phyloP scores from a whole-genome alignment of 2,888 invertebrate genomes.

The Baronia brevicornis region DNA sequence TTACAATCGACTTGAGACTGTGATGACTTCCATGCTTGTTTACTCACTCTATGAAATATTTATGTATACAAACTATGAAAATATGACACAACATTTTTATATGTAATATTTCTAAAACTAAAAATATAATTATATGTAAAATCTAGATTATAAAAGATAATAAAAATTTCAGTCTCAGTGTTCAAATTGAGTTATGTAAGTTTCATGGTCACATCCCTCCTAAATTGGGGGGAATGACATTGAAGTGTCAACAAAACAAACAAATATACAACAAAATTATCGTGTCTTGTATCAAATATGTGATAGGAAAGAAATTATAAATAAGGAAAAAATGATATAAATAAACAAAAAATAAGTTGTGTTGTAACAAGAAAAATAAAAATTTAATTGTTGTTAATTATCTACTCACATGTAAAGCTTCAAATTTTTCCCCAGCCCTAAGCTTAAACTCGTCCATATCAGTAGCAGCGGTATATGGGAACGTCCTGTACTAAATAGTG shows the following conservation, averaged over 20 bases:
- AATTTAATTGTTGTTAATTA: constrained; percentile 15
- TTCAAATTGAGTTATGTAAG: constrained; percentile 43
- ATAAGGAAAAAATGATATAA: constrained; percentile 5
- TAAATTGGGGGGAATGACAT: constrained; percentile 36
- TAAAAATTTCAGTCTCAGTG: background rate
- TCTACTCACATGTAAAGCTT: constrained; percentile 64
- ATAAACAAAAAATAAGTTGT: no score
- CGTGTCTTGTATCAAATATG: constrained; percentile 27
- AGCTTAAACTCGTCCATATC: constrained; percentile 66
- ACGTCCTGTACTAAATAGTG: constrained; percentile 36
- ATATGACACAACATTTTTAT: no score
- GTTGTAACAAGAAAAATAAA: no score
- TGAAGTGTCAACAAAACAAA: constrained; percentile 27
- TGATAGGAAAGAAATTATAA: constrained; percentile 23
- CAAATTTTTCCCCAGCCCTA: constrained; percentile 65
- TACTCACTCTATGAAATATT: no score
- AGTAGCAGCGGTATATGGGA: constrained; percentile 32
- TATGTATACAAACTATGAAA: background rate
- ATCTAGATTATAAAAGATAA: background rate
- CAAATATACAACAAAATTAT: constrained; percentile 19
- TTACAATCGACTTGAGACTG: no score
- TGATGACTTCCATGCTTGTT: no score
- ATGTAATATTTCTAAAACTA: background rate
- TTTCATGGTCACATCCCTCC: constrained; percentile 31
- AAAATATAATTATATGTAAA: background rate